A percentile compares a stretch with the other conserved stretches of the same genome.
These are phyloP conservation scores for Meta bourneti DNA, from an alignment of 2,888 invertebrate species.

Conservation along the genomic window DNA sequence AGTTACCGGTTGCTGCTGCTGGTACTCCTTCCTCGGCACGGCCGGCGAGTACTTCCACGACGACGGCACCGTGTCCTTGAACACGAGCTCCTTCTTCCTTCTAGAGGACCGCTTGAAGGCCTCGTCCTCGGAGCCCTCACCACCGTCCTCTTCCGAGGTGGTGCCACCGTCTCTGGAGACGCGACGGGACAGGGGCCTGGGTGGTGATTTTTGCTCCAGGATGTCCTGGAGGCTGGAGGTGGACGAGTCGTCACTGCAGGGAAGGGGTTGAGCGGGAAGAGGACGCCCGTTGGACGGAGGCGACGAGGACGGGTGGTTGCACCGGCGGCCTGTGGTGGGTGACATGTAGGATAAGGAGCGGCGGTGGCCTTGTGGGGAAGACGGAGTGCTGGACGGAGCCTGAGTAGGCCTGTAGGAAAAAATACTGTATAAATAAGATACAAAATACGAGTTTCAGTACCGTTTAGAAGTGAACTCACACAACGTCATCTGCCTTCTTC, in stretches of 20 bases:
- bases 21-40: slow-evolving; percentile 51
- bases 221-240: slow-evolving; percentile 66
- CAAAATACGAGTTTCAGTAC: background rate
- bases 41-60: slow-evolving; percentile 69
- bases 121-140: slow-evolving; percentile 23
- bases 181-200: background rate
- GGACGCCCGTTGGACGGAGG: slow-evolving; percentile 16
- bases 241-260: slow-evolving; percentile 73
- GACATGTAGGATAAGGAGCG: slow-evolving; percentile 55
- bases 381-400: slow-evolving; percentile 55
- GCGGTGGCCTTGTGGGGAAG: slow-evolving; percentile 64
- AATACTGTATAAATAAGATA: background rate
- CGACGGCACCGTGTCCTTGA: slow-evolving; percentile 62
- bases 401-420: slow-evolving; percentile 50
- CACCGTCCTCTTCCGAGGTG: slow-evolving; percentile 37
- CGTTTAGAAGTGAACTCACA: no score
- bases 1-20: background rate
- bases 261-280: slow-evolving; percentile 8
- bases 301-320: slow-evolving; percentile 22
- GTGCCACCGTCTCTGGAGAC: slow-evolving; percentile 20
- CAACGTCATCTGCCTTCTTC: no score
- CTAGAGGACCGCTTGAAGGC: slow-evolving; percentile 20
- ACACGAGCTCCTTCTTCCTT: slow-evolving; percentile 39
- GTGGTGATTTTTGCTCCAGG: slow-evolving; percentile 41
- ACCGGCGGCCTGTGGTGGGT: slow-evolving; percentile 9